phyloP scores from a whole-genome alignment of 2,797 vertebrate species.

The Sebastes flavidus region DNA sequence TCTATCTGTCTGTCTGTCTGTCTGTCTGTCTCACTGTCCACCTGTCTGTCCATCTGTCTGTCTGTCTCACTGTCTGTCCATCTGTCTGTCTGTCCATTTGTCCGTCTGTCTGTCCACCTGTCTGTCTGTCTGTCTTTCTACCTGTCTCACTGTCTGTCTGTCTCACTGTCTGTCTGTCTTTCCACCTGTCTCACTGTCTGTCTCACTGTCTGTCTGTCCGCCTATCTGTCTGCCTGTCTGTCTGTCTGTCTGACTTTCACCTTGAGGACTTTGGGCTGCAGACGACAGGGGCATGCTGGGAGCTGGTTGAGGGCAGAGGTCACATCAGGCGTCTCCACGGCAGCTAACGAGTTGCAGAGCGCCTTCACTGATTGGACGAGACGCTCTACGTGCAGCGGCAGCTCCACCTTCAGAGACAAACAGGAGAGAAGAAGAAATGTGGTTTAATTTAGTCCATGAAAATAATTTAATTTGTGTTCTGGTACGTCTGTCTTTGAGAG shows the following conservation, averaged over 20 bases:
- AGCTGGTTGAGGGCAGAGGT: constrained; percentile 91
- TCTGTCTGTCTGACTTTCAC: constrained; percentile 60
- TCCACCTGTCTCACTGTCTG: background rate
- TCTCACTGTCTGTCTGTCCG: background rate
- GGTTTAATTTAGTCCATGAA: background rate
- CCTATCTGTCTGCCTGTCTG: no score
- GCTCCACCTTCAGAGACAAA: constrained; percentile 80
- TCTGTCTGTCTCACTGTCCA: background rate
- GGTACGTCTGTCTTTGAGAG: background rate
- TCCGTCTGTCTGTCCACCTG: background rate
- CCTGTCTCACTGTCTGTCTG: no score
- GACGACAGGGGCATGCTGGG: constrained; percentile 93
- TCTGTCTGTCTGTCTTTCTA: background rate
- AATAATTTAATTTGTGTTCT: background rate
- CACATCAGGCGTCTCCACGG: constrained; percentile 92
- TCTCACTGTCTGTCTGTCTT: background rate
- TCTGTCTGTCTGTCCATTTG: no score
- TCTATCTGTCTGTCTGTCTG: background rate
- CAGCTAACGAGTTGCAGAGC: constrained; percentile 91
- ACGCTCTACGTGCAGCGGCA: constrained; percentile 88
- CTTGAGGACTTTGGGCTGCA: constrained; percentile 94
- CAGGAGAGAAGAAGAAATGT: background rate
- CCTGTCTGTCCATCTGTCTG: no score
- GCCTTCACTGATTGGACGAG: constrained; percentile 96
- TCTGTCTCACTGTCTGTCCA: background rate